Conservation (phyloP, 2,888 invertebrate species). For the Epistrophella euchroma region DNA sequence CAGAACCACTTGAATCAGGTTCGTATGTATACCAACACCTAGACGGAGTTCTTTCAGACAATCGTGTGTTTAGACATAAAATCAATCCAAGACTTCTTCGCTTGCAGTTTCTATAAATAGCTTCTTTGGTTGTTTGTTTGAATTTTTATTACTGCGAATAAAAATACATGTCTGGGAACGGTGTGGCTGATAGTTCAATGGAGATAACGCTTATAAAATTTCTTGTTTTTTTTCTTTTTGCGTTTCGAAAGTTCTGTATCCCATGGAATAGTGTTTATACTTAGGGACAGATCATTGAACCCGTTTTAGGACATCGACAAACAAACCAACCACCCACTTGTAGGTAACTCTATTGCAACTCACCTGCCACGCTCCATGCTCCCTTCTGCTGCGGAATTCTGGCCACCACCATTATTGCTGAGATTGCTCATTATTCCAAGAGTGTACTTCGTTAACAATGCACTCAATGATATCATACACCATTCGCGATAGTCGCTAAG, state of each 20-base stretch:
- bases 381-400: slow-evolving; percentile 83
- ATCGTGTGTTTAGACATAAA: neutral
- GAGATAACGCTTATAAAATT: neutral
- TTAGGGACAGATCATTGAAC: slow-evolving; percentile 49
- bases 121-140: neutral
- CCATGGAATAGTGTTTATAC: neutral
- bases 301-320: slow-evolving; percentile 35
- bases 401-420: slow-evolving; percentile 79
- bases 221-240: neutral
- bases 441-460: slow-evolving; percentile 82
- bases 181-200: neutral
- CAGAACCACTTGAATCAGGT: slow-evolving; percentile 28
- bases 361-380: slow-evolving; percentile 82
- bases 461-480: slow-evolving; percentile 84
- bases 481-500: slow-evolving; percentile 66
- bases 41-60: neutral
- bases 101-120: slow-evolving; percentile 14
- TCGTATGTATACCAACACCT: neutral
- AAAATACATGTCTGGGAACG: neutral
- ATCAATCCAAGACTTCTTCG: slow-evolving; percentile 2
- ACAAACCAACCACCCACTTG: slow-evolving; percentile 45
- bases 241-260: slow-evolving; percentile 26
- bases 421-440: slow-evolving; percentile 83
- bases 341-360: slow-evolving; percentile 35
- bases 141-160: neutral